Evolutionary conservation across 2,797 vertebrate genomes (phyloP), one percentile per base, ranked within the genome.

Genomic region (Poliocrania exsul): DNA sequence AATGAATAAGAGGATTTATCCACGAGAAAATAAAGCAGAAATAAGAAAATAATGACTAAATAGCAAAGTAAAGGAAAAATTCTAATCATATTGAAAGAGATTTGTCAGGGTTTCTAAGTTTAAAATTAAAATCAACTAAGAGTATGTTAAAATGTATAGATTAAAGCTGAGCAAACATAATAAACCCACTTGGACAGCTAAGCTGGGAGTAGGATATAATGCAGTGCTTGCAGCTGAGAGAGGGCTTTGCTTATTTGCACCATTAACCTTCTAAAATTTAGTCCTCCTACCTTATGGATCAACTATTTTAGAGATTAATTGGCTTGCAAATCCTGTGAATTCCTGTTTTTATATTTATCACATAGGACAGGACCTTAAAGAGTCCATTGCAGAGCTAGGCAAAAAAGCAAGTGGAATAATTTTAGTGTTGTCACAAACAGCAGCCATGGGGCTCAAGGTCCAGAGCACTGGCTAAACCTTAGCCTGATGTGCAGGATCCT

Each of bases 1-100:
- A 96, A 95, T 87, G 96, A 96, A 81, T 96, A 96, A 97, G 96
- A 96, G 86, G 96, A 97, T 98, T 98, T 97, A 96, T 92, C 74
- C 83, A 86, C 50, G 51, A 91, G 94, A 92, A 94, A 96, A 93
- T 93, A 95, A 95, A 95, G 94, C 2, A 2, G 82, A 96, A 96
- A 90, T 90, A 75, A 93, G 83, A 93, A 90, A 91, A 91, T 93
- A 95, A 96, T 88, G 72, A 85, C 91, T 95, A 96, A 96, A 94
- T 84, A 95, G 90, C 72, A 90, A 96, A 91, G 90, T 64, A 82
- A 92, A 96, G 94, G 49, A 49, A 92, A 94, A 93, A 93, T 58
- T 84, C 51, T 90, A 94, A 94, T 96, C 96, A 88, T 78, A 80
- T 61, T 92, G 64, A 46, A 94, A 94, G 69, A 71, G 35, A 92